These are phyloP conservation scores for Muscidifurax raptorellus DNA, from an alignment of 1,140 invertebrate species.

Conservation along the genomic window DNA sequence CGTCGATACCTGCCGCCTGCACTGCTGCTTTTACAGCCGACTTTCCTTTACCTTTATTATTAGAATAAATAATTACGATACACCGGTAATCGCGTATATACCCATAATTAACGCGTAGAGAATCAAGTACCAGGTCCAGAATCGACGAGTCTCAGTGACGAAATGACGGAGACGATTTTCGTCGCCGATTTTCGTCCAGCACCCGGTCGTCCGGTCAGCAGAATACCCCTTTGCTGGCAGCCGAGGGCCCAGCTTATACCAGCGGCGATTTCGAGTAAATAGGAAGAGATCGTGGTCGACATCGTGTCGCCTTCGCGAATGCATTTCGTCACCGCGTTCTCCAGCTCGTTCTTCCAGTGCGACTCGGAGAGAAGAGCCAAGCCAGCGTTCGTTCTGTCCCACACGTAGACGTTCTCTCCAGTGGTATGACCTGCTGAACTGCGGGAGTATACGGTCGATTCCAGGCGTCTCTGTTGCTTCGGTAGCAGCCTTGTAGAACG, in stretches of 20 bases:
- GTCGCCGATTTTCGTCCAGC: slow-evolving; percentile 86
- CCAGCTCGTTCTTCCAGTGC: slow-evolving; percentile 68
- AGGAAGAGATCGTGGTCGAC: slow-evolving; percentile 62
- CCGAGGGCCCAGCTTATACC: slow-evolving; percentile 69
- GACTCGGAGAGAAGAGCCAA: slow-evolving; percentile 60
- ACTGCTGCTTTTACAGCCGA: slow-evolving; percentile 76
- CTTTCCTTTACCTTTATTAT: slow-evolving; percentile 62
- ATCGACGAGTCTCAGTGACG: slow-evolving; percentile 81
- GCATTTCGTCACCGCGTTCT: slow-evolving; percentile 64
- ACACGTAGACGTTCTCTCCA: slow-evolving; percentile 64
- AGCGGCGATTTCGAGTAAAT: slow-evolving; percentile 64
- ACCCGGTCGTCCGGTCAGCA: slow-evolving; percentile 86
- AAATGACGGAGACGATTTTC: slow-evolving; percentile 83
- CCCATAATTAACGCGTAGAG: not conserved
- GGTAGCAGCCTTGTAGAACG: slow-evolving; percentile 59
- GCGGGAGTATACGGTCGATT: slow-evolving; percentile 62
- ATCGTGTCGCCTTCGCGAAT: slow-evolving; percentile 69
- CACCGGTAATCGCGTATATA: not conserved
- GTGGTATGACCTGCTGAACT: slow-evolving; percentile 41
- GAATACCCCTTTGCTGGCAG: slow-evolving; percentile 70
- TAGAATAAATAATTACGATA: no score
- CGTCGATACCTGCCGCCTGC: slow-evolving; percentile 88
- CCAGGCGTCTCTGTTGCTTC: slow-evolving; percentile 63
- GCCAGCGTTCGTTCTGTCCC: slow-evolving; percentile 59
- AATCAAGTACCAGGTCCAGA: slow-evolving; percentile 65